Evolutionary conservation across 2,113 vertebrate genomes (phyloP).

Genomic region (Smithornis capensis): DNA sequence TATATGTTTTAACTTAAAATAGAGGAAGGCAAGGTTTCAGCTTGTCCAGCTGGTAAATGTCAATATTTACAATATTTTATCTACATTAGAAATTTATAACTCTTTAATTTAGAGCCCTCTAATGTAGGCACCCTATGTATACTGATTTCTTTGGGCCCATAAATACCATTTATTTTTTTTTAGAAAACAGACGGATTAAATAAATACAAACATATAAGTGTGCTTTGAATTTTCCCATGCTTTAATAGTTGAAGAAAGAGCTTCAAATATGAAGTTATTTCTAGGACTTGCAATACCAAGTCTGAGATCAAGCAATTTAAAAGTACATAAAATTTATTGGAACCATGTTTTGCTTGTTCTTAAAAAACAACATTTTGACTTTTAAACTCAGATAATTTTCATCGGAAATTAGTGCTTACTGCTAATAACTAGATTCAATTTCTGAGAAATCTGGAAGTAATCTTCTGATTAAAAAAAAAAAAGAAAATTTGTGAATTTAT

Average conservation of each 20-base stretch:
- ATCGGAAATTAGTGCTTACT: not conserved
- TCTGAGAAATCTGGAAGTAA: not conserved
- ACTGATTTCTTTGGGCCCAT: not conserved
- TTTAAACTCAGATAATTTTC: not conserved
- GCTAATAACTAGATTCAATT: not conserved
- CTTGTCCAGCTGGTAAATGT: not conserved
- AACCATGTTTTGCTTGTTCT: not conserved
- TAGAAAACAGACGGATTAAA: not conserved
- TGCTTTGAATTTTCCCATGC: not conserved
- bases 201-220: not conserved
- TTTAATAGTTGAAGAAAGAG: not conserved
- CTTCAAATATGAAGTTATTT: not conserved
- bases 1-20: not conserved
- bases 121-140: not conserved
- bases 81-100: not conserved
- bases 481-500: not conserved
- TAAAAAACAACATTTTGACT: not conserved
- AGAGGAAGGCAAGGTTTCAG: not conserved
- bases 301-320: not conserved
- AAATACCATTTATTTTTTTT: not conserved
- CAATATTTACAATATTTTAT: not conserved
- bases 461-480: not conserved
- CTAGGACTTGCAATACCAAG: not conserved
- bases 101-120: not conserved
- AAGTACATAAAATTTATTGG: conserved; percentile 2